Conservation (phyloP, 2,888 invertebrate genomes). For the Euzophera pinguis region DNA sequence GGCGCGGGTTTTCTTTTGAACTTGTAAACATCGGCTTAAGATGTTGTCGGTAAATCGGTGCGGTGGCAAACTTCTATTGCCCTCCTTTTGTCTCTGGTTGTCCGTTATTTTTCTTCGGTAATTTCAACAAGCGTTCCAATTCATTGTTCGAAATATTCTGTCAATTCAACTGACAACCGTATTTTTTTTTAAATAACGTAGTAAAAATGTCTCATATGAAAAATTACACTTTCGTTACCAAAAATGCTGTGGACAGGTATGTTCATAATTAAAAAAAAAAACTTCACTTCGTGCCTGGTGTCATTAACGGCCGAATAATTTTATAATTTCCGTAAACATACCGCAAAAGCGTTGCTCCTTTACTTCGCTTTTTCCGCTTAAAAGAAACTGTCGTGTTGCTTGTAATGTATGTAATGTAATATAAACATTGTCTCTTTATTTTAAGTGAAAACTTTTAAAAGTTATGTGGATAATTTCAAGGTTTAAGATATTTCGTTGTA, state of each 20-base stretch:
- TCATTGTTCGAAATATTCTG: background rate
- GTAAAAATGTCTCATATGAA: background rate
- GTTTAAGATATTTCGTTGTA: background rate
- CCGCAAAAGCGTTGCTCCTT: background rate
- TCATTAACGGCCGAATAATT: conserved; percentile 27
- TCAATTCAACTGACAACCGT: too few species aligned
- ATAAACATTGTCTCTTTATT: conserved; percentile 2
- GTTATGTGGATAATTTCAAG: background rate
- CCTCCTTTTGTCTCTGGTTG: conserved; percentile 46
- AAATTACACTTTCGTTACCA: background rate
- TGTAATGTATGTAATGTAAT: background rate
- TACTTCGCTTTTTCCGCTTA: background rate
- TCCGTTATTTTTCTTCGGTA: conserved; percentile 30
- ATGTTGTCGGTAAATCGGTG: conserved; percentile 56
- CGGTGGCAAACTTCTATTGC: conserved; percentile 56
- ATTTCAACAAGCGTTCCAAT: conserved; percentile 15
- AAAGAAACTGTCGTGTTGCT: background rate
- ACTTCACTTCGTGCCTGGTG: conserved; percentile 20
- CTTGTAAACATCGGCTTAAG: conserved; percentile 68
- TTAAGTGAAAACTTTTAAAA: background rate
- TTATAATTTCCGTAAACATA: conserved; percentile 19
- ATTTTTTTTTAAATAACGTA: too few species aligned
- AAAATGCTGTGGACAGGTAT: conserved; percentile 3
- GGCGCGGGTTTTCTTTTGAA: conserved; percentile 48
- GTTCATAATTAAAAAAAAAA: conserved; percentile 2